These are phyloP conservation scores for Penaeus indicus DNA, from an alignment of 1,140 invertebrate species.

Conservation along the genomic window DNA sequence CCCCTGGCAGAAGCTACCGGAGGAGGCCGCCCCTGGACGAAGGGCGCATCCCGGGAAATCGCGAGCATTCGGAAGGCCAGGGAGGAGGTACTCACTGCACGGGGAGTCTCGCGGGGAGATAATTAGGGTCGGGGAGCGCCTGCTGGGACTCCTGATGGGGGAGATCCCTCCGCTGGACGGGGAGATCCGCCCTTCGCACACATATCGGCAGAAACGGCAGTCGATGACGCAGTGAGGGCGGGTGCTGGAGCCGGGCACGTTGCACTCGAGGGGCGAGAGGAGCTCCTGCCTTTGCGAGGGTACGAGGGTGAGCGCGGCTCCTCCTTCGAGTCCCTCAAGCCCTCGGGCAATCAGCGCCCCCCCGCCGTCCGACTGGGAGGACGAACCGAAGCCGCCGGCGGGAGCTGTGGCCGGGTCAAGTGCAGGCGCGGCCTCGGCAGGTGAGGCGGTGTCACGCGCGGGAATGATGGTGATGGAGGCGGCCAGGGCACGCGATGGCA, in stretches of 20 bases:
- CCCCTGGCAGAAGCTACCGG: too few species aligned
- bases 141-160: conserved; percentile 47
- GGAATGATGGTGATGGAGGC: neutral
- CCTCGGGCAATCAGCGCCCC: neutral
- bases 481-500: neutral
- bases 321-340: neutral
- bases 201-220: conserved; percentile 59
- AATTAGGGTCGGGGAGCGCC: conserved; percentile 38
- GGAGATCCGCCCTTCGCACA: conserved; percentile 58
- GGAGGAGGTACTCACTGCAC: conserved; percentile 37
- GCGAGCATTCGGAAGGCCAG: neutral
- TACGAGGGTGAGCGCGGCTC: conserved; percentile 18
- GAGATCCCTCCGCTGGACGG: conserved; percentile 41
- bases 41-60: neutral
- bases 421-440: neutral
- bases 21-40: neutral
- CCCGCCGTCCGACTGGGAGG: neutral
- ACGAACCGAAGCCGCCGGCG: neutral
- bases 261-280: conserved; percentile 55
- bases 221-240: conserved; percentile 51
- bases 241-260: conserved; percentile 29
- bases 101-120: conserved; percentile 42
- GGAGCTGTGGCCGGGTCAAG: neutral
- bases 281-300: conserved; percentile 25
- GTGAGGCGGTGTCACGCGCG: neutral